A percentile compares a stretch with the other conserved stretches of the same genome.
Conservation (phyloP, 1,140 invertebrate species). For the Conopomorpha cramerella region DNA sequence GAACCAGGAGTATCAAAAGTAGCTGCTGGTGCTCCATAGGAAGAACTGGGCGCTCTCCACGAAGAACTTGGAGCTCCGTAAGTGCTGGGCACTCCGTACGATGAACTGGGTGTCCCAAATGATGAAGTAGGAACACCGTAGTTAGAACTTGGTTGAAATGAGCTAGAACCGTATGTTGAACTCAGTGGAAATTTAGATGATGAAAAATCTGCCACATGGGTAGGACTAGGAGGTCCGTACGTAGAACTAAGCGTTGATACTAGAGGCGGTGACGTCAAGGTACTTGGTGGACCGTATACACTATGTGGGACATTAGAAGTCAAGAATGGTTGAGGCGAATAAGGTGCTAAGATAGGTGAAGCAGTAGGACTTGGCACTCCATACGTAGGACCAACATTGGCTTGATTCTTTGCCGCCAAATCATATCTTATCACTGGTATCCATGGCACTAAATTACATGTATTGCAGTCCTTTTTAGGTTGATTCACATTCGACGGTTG, state of each 20-base stretch:
- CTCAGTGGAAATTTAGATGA: constrained; percentile 2
- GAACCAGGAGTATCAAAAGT: constrained; percentile 15
- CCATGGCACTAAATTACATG: constrained; percentile 79
- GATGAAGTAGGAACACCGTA: constrained; percentile 10
- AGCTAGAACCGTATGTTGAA: constrained; percentile 4
- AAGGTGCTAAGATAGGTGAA: constrained; percentile 14
- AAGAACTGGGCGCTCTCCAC: constrained; percentile 16
- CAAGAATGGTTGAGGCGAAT: constrained; percentile 18
- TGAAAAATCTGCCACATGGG: constrained; percentile 20
- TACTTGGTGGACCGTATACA: constrained; percentile 28
- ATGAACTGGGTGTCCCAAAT: constrained; percentile 15
- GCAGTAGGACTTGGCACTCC: constrained; percentile 33
- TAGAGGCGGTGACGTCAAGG: constrained; percentile 13
- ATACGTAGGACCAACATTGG: constrained; percentile 29
- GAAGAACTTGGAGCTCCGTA: constrained; percentile 15
- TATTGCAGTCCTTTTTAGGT: constrained; percentile 65
- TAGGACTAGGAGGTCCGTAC: constrained; percentile 39
- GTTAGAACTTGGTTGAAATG: neutral
- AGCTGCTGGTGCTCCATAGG: constrained; percentile 10
- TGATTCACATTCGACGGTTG: constrained; percentile 25
- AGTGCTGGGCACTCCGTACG: constrained; percentile 15
- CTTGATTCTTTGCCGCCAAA: constrained; percentile 24
- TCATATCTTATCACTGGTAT: constrained; percentile 67
- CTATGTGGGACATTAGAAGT: constrained; percentile 18
- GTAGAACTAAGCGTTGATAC: constrained; percentile 22